Evolutionary conservation across 2,888 invertebrate genomes (phyloP).

Genomic region (Epiblema foenella): DNA sequence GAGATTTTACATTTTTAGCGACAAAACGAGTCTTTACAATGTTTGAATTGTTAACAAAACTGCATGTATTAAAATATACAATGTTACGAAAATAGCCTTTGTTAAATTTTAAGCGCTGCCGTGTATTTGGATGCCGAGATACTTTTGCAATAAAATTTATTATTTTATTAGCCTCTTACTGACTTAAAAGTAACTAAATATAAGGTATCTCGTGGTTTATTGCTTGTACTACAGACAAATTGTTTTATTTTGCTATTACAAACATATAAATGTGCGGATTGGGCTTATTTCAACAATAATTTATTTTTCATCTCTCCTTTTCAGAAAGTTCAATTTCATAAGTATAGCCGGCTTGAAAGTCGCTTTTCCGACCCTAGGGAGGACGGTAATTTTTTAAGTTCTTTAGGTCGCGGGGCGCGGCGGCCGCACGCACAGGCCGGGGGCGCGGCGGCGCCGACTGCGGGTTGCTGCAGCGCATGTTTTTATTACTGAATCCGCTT

Average conservation of each 20-base stretch:
- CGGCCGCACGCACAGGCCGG: too few species aligned
- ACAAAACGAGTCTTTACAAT: conserved; percentile 34
- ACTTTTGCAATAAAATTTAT: conserved; percentile 17
- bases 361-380: too few species aligned
- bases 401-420: too few species aligned
- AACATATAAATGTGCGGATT: not conserved
- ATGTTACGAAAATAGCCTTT: conserved; percentile 27
- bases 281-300: too few species aligned
- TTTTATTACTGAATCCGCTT: too few species aligned
- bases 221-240: too few species aligned
- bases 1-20: conserved; percentile 38
- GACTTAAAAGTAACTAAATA: not conserved
- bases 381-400: too few species aligned
- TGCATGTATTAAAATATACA: conserved; percentile 28
- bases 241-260: not conserved
- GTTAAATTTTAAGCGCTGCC: conserved; percentile 21
- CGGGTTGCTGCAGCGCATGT: too few species aligned
- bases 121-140: not conserved
- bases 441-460: too few species aligned
- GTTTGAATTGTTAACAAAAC: conserved; percentile 30
- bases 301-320: too few species aligned
- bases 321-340: too few species aligned
- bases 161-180: not conserved
- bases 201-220: not conserved
- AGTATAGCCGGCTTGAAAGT: too few species aligned